These are phyloP conservation scores for Euzetes globulus DNA, from an alignment of 2,888 invertebrate genomes.

Conservation along the genomic window DNA sequence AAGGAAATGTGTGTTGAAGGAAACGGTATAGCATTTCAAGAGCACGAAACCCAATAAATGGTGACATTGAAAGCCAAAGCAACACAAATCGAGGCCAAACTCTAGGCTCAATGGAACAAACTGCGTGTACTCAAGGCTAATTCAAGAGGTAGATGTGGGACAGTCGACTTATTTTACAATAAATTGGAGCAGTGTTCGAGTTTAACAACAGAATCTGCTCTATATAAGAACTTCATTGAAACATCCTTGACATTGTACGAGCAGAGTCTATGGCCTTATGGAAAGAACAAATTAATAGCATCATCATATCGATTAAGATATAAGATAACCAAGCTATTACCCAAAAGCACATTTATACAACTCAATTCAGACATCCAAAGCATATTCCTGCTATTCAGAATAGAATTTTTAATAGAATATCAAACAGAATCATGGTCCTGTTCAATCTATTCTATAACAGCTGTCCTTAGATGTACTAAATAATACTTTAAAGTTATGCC, in stretches of 20 bases:
- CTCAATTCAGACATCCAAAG: too few relatives aligned
- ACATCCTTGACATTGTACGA: constrained; percentile 19
- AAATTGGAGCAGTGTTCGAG: not conserved
- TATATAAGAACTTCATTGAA: not conserved
- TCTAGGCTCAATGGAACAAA: not conserved
- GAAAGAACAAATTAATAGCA: too few relatives aligned
- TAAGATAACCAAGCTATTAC: too few relatives aligned
- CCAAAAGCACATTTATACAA: too few relatives aligned
- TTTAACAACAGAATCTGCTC: not conserved
- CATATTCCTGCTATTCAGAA: too few relatives aligned
- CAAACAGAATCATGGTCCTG: too few relatives aligned
- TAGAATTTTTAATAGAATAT: too few relatives aligned
- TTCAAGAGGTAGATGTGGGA: constrained; percentile 14
- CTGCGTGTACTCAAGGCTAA: constrained; percentile 1
- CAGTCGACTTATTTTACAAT: not conserved
- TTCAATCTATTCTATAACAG: too few relatives aligned
- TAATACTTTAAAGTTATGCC: too few relatives aligned
- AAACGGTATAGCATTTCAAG: constrained; percentile 8
- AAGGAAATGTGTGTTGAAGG: not conserved
- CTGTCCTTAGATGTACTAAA: too few relatives aligned
- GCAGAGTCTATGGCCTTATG: too few relatives aligned
- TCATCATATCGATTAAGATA: not conserved
- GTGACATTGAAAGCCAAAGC: not conserved
- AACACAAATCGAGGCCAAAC: constrained; percentile 9
- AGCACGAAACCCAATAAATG: not conserved